These are phyloP conservation scores for Platichthys stellatus DNA, from an alignment of 2,113 vertebrate species.

Conservation along the genomic window DNA sequence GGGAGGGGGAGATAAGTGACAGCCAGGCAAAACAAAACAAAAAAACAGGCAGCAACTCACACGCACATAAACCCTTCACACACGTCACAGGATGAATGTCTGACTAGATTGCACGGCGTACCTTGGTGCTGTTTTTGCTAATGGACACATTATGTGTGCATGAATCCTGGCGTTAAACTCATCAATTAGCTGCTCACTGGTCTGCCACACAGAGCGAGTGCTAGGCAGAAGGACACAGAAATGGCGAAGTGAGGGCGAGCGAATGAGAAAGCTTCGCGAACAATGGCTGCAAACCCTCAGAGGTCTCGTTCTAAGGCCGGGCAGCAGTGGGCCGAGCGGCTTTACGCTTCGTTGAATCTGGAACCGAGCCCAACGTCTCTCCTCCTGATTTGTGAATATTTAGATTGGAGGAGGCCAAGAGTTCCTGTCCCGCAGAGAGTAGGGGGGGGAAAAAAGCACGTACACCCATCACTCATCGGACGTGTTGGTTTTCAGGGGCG, in stretches of 20 bases:
- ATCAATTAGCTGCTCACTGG: constrained; percentile 73
- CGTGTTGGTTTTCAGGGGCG: constrained; percentile 67
- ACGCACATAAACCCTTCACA: constrained; percentile 21
- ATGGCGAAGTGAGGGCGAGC: constrained; percentile 11
- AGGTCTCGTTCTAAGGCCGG: constrained; percentile 50
- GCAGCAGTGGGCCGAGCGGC: constrained; percentile 36
- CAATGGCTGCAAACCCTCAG: constrained; percentile 46
- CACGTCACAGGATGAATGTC: constrained; percentile 36
- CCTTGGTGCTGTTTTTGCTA: constrained; percentile 50
- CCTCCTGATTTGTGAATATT: constrained; percentile 74
- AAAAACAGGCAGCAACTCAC: constrained; percentile 34
- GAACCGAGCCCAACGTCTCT: constrained; percentile 67
- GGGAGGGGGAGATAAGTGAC: constrained; percentile 44
- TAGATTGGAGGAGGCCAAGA: constrained; percentile 63
- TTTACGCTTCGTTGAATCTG: constrained; percentile 63
- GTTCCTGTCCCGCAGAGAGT: constrained; percentile 50
- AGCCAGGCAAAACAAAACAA: constrained; percentile 31
- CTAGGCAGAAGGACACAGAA: constrained; percentile 29
- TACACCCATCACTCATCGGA: constrained; percentile 62
- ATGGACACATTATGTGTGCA: constrained; percentile 67
- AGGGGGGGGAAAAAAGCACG: constrained; percentile 1
- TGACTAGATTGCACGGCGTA: constrained; percentile 33
- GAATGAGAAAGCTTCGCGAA: constrained; percentile 46
- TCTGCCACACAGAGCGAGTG: constrained; percentile 45
- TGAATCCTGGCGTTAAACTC: constrained; percentile 71